Base-by-base conservation (phyloP, 2,888 invertebrate genomes). In the Mystacides longicornis region DNA sequence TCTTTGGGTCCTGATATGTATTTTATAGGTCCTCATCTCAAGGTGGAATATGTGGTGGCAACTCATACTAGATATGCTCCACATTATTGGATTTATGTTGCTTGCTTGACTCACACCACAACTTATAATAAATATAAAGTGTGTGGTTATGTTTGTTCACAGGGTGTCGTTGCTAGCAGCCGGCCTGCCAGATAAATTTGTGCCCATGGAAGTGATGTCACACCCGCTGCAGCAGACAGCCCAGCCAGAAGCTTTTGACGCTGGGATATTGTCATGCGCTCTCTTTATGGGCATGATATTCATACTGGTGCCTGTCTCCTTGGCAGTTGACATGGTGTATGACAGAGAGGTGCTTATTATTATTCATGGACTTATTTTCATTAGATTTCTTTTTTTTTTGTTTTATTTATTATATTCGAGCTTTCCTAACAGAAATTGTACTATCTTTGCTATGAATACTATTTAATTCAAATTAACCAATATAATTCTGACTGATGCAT, bases 251-350 rank as follows among this genome's bases (percentile, higher is more conserved):
- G 82, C 82, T 64, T 84, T 87, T 67, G 85, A 87, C 66, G 69
- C 85, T 31, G 85, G 85, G 2, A 81, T 84, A 53, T 85, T 88
- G 50, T 80, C 84, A 2, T 83, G 87, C n/a, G 81, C 87, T 2
- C 76, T 88, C 2, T 82, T 89, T 61, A 81, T 92, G 66, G 91
- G 89, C 47, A 85, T 90, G 82, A 86, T 87, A 56, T 88, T 91
- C 65, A 84, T 87, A 1, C 69, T 89, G 54, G 82, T 90, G 16
- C 87, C 90, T 0, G 84, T 88, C 23, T 86, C 85, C 23, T 73
- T 91, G 64, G 88, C 87, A 1, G 82, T 88, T 4, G 88, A 89
- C 63, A 83, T 90, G 71, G 90, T 92, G 0, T 84, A 87, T 66
- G 92, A 92, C 69, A 77, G 90, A 67, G 89, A 91, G 81, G 90